Conservation (phyloP, 2,888 invertebrate species). For the Balanococcus diminutus region DNA sequence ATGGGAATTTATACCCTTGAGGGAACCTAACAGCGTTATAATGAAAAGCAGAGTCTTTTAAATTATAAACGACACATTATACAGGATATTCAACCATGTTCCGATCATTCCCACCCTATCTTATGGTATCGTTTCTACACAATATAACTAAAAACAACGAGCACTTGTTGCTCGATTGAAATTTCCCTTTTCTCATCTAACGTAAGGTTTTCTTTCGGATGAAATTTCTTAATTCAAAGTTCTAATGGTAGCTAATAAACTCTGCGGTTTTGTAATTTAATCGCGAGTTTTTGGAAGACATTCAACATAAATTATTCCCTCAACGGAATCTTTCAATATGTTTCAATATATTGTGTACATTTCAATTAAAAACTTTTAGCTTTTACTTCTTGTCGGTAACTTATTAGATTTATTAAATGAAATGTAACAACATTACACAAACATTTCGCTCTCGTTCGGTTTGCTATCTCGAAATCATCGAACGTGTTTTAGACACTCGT, state of each 20-base stretch:
- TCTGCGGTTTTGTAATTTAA: not conserved
- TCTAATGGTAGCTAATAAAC: not conserved
- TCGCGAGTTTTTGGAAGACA: not conserved
- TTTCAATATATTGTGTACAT: not conserved
- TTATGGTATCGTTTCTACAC: not conserved
- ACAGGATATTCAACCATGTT: not conserved
- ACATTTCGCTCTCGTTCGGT: not conserved
- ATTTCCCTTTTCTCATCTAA: too few relatives aligned
- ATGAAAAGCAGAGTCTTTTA: not conserved
- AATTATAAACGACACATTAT: not conserved
- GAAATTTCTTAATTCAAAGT: not conserved
- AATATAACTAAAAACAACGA: not conserved
- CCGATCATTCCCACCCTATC: not conserved
- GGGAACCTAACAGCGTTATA: not conserved
- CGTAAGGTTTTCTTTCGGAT: not conserved
- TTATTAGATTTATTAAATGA: not conserved
- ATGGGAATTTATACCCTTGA: not conserved
- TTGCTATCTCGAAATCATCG: not conserved
- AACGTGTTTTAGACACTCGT: not conserved
- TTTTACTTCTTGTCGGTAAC: not conserved
- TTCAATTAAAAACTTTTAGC: constrained; percentile 20
- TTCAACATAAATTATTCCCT: not conserved
- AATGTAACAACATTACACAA: not conserved
- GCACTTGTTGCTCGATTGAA: not conserved
- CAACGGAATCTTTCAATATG: not conserved